Conservation (phyloP, 2,888 invertebrate species). For the Apodemia zela region DNA sequence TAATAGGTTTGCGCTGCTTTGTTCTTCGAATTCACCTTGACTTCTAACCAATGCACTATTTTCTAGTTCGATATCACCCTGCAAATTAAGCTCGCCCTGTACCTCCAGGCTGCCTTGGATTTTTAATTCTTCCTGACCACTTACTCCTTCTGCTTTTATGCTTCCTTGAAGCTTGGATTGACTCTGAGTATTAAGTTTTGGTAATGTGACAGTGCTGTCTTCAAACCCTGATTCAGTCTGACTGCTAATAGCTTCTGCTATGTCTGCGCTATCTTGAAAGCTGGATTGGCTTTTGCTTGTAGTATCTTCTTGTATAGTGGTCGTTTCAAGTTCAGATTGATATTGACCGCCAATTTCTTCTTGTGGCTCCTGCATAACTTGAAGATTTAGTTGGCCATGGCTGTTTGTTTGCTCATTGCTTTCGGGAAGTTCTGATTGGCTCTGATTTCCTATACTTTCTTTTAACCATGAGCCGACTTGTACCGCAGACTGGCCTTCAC, state of each 20-base stretch:
- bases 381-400: not conserved
- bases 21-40: not conserved
- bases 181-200: too few relatives aligned
- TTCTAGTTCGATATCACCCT: too few relatives aligned
- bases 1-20: not conserved
- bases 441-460: not conserved
- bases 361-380: not conserved
- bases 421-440: not conserved
- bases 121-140: too few relatives aligned
- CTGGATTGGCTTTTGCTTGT: not conserved
- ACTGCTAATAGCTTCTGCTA: not conserved
- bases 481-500: too few relatives aligned
- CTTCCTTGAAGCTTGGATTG: too few relatives aligned
- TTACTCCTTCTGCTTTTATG: too few relatives aligned
- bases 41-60: too few relatives aligned
- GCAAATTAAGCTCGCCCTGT: too few relatives aligned
- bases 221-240: too few relatives aligned
- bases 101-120: too few relatives aligned
- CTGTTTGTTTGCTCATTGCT: not conserved
- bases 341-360: not conserved
- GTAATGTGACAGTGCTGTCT: too few relatives aligned
- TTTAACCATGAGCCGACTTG: not conserved
- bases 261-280: not conserved
- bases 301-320: not conserved
- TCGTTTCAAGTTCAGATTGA: not conserved